phyloP scores from a whole-genome alignment of 2,797 vertebrate genomes.

The Malurus leucopterus region DNA sequence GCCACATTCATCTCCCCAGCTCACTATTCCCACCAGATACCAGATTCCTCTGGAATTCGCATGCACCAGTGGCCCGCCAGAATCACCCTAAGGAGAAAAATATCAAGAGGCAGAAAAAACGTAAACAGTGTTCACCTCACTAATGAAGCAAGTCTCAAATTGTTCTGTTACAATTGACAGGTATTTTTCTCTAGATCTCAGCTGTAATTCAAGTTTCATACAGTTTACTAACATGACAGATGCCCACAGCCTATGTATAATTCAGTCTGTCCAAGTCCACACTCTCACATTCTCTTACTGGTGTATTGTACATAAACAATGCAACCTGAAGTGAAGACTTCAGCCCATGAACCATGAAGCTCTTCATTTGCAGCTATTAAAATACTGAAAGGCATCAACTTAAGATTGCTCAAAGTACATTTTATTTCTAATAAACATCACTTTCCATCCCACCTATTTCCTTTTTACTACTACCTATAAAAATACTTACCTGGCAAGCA shows the following conservation, averaged over 20 bases:
- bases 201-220: not conserved
- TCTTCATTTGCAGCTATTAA: not conserved
- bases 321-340: not conserved
- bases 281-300: not conserved
- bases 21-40: slow-evolving; percentile 77
- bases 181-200: not conserved
- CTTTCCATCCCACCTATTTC: not conserved
- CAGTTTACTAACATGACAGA: not conserved
- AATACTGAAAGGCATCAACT: not conserved
- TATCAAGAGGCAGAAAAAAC: not conserved
- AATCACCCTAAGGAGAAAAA: slow-evolving; percentile 72
- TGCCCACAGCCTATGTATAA: not conserved
- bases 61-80: slow-evolving; percentile 75
- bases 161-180: not conserved
- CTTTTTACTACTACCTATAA: not conserved
- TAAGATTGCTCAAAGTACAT: not conserved
- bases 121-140: not conserved
- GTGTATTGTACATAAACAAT: not conserved
- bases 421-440: not conserved
- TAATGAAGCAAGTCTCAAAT: not conserved
- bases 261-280: not conserved
- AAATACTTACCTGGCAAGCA: slow-evolving; percentile 70
- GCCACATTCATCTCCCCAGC: slow-evolving; percentile 74
- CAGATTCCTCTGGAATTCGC: slow-evolving; percentile 68
- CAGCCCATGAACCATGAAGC: not conserved